Conservation (phyloP, 37 sponge, comb jelly and placozoan genomes). For the Crambe crambe region DNA sequence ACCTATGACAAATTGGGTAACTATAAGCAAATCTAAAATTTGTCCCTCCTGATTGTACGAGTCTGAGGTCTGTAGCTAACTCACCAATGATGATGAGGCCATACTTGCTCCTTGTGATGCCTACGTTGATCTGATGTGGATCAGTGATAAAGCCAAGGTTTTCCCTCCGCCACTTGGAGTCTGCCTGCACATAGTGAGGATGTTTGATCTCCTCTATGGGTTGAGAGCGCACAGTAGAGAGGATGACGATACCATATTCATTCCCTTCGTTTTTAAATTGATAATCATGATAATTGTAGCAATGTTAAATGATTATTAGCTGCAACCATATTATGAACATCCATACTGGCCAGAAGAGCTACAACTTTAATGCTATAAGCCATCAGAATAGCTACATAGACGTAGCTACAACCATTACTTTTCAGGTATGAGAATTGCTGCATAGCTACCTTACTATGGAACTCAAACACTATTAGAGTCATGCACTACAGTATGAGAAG, state of each 20-base stretch:
- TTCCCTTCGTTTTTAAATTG: too few species aligned
- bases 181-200: background rate
- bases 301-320: background rate
- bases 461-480: too few species aligned
- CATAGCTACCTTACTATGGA: too few species aligned
- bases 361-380: too few species aligned
- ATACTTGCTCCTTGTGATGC: constrained; percentile 56
- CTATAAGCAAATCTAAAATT: too few species aligned
- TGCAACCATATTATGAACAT: background rate
- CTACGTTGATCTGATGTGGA: constrained; percentile 54
- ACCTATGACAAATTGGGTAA: background rate
- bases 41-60: background rate
- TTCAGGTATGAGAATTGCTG: too few species aligned
- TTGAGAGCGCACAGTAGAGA: constrained; percentile 54
- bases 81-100: constrained; percentile 63
- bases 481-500: too few species aligned
- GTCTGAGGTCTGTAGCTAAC: background rate
- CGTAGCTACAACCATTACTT: too few species aligned
- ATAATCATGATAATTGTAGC: background rate
- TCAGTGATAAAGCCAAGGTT: constrained; percentile 58
- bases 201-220: background rate
- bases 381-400: too few species aligned
- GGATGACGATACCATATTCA: constrained; percentile 53
- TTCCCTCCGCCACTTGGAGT: constrained; percentile 21
- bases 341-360: too few species aligned